Evolutionary conservation across 2,113 vertebrate genomes (phyloP).

Genomic region (Hemiscyllium ocellatum): DNA sequence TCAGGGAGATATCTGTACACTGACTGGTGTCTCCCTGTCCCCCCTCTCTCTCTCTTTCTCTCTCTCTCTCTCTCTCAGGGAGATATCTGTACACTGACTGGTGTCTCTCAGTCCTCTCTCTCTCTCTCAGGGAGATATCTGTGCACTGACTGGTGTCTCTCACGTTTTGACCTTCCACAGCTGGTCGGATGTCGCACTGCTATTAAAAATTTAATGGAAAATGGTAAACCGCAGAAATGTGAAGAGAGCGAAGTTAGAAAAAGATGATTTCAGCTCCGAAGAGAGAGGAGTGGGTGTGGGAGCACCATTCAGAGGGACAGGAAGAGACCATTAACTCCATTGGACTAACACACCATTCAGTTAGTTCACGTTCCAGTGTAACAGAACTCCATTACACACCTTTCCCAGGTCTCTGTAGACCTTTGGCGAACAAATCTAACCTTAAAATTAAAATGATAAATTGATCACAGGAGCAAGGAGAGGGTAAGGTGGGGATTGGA

Average conservation of each 20-base stretch:
- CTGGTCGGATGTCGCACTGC: neutral
- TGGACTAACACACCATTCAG: too few species aligned
- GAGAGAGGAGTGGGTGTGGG: neutral
- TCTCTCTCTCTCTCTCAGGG: too few species aligned
- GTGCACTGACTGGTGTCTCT: neutral
- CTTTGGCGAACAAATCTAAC: neutral
- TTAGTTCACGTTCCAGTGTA: neutral
- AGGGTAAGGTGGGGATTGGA: neutral
- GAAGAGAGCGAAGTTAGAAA: neutral
- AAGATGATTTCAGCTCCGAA: neutral
- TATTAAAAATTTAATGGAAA: neutral
- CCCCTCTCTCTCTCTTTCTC: too few species aligned
- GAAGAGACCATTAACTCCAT: neutral
- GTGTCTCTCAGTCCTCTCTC: too few species aligned
- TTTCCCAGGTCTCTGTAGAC: neutral
- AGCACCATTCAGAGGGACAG: neutral
- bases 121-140: neutral
- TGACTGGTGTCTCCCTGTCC: too few species aligned
- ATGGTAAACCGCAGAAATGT: neutral
- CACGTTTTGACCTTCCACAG: neutral
- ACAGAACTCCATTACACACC: neutral
- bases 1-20: too few species aligned
- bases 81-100: too few species aligned
- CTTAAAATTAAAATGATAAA: neutral
- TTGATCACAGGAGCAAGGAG: neutral